phyloP scores from a whole-genome alignment of 1,140 invertebrate species.

The Hyles vespertilio region DNA sequence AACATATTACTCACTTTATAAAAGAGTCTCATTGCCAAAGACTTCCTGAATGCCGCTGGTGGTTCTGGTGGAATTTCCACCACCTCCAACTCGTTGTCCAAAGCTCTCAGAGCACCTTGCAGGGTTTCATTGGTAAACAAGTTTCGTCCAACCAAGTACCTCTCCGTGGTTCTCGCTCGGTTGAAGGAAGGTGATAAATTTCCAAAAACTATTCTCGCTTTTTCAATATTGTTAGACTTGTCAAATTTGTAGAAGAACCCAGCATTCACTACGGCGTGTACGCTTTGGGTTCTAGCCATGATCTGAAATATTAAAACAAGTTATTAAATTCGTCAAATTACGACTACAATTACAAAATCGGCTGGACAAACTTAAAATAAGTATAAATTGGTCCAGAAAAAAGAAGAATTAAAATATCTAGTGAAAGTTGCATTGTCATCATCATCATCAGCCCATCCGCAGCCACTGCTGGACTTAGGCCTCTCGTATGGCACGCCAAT shows the following conservation, averaged over 20 bases:
- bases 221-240: conserved; percentile 37
- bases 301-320: conserved; percentile 70
- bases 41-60: conserved; percentile 76
- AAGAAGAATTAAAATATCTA: background rate
- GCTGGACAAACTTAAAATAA: background rate
- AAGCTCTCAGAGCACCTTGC: conserved; percentile 67
- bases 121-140: conserved; percentile 69
- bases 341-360: no score
- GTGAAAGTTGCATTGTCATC: background rate
- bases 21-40: conserved; percentile 77
- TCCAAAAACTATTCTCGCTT: conserved; percentile 76
- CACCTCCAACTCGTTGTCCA: conserved; percentile 78
- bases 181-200: conserved; percentile 80
- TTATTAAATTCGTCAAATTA: background rate
- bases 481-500: no score
- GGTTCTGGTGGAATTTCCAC: conserved; percentile 74
- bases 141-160: conserved; percentile 75
- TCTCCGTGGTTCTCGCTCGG: conserved; percentile 81
- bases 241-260: conserved; percentile 81
- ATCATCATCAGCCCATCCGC: background rate
- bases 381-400: background rate
- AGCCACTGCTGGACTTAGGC: no score
- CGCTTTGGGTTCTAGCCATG: conserved; percentile 82
- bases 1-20: conserved; percentile 74
- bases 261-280: conserved; percentile 83